Base-by-base conservation (phyloP, 2,888 invertebrate species). In the Vannuccia rotundouncinata region DNA sequence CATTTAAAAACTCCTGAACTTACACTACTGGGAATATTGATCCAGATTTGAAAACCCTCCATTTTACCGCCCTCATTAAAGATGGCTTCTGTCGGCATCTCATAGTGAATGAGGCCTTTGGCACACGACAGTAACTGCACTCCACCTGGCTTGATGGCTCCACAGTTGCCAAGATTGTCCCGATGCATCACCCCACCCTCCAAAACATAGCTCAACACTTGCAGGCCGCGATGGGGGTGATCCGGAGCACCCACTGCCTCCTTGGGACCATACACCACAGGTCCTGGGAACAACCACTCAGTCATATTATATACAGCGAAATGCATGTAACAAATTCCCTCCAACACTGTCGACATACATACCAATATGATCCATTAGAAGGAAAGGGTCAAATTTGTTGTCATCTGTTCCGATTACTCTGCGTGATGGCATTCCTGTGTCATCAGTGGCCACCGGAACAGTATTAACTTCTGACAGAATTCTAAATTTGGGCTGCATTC, bases 121-220 rank as follows among this genome's bases (percentile, higher is more conserved):
- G 85, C 86, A 1, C 85, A 85, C 1, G 85, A 85, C 85, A 86
- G 85, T 85, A 85, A 85, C 80, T 85, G 84, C 5, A 84, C 83
- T 83, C 83, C 83, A 30, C 84, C 84, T 1, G 83, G 81, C 29
- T 82, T 82, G n/a, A 84, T 80, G n/a, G 77, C 59, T 84, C 86
- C 85, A 78, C 82, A 84, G 79, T 86, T 84, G 1, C 86, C 86
- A 13, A 83, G 82, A 13, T 84, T 85, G 80, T 86, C 86, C 80
- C 85, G 83, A 80, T 86, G 86, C 29, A 84, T 83, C 10, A 84
- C 81, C 0, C 84, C 84, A 1, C 86, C 86, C 80, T 84, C 83
- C 1, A 86, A 83, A 13, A 85, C 82, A 79, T 85, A 86, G 1
- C 84, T 84, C 22, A 59, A 17, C 10, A 77, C 10, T 17, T 59